These are phyloP conservation scores for Varecia variegata DNA, from an alignment of 2,797 vertebrate species.

Conservation along the genomic window DNA sequence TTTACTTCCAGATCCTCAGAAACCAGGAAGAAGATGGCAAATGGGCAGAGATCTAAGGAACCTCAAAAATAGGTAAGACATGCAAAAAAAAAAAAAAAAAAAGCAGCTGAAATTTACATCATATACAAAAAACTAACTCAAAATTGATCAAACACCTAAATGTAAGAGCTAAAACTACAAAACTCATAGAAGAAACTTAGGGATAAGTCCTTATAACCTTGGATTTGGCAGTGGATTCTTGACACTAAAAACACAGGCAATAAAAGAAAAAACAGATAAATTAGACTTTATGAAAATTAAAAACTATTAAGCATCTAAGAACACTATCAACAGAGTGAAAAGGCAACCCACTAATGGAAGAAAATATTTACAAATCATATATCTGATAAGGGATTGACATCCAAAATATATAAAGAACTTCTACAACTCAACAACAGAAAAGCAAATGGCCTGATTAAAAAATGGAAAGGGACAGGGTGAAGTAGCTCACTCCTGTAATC, in stretches of 20 bases:
- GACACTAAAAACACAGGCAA: background rate
- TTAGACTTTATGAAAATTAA: constrained; percentile 3
- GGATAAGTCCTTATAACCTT: background rate
- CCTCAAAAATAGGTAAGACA: background rate
- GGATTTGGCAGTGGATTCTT: background rate
- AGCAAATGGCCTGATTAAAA: background rate
- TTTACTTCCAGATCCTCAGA: constrained; percentile 28
- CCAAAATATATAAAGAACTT: background rate
- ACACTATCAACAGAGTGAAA: background rate
- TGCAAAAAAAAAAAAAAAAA: background rate
- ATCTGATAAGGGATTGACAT: background rate
- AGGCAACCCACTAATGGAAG: background rate
- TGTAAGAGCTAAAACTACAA: background rate
- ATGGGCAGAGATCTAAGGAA: background rate
- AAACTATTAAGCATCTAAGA: background rate
- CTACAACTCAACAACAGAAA: background rate
- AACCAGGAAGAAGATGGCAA: background rate
- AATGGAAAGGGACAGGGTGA: background rate
- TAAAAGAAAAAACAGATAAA: background rate
- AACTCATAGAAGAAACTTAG: background rate
- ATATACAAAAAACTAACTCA: background rate
- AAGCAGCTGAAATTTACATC: background rate
- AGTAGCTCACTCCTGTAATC: background rate
- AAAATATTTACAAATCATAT: background rate
- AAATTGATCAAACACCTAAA: background rate